Percentiles rank a stretch among this genome's conserved stretches.
Evolutionary conservation across 2,888 invertebrate species (phyloP).

Genomic region (Alentia gelatinosa): DNA sequence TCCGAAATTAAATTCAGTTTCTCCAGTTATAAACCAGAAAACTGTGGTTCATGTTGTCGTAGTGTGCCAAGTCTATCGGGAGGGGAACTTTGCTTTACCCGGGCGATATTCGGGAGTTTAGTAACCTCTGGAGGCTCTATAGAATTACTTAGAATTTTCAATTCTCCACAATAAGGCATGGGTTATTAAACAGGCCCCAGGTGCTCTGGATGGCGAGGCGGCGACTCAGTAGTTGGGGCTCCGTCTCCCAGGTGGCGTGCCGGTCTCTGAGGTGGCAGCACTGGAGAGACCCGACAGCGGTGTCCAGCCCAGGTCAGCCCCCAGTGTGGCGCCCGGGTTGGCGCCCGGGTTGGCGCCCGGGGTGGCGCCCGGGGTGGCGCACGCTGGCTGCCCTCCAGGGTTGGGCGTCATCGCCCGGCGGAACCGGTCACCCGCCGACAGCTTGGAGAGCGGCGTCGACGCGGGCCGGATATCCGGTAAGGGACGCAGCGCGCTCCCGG

Average conservation of each 20-base stretch:
- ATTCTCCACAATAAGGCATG: no score
- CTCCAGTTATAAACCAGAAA: no score
- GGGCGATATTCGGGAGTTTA: no score
- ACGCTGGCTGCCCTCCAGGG: background rate
- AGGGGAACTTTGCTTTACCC: no score
- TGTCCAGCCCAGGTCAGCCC: background rate
- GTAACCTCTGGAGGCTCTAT: no score
- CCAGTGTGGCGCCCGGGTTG: background rate
- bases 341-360: background rate
- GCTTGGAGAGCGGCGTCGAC: background rate
- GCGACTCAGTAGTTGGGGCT: background rate
- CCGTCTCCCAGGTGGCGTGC: slow-evolving; percentile 3
- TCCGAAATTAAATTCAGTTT: no score
- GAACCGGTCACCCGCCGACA: background rate
- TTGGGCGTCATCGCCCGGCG: background rate
- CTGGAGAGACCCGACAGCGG: background rate
- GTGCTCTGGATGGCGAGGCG: background rate
- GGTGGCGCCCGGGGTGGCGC: background rate
- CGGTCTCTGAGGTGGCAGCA: background rate
- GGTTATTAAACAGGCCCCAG: no score
- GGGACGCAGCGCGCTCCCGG: background rate
- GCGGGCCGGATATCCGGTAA: background rate
- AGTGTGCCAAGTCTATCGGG: no score
- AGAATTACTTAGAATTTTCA: no score
- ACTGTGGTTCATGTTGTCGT: no score